A percentile compares a stretch with the other conserved stretches of the same genome.
phyloP scores from a whole-genome alignment of 2,888 invertebrate genomes.

The Eupithecia insigniata region DNA sequence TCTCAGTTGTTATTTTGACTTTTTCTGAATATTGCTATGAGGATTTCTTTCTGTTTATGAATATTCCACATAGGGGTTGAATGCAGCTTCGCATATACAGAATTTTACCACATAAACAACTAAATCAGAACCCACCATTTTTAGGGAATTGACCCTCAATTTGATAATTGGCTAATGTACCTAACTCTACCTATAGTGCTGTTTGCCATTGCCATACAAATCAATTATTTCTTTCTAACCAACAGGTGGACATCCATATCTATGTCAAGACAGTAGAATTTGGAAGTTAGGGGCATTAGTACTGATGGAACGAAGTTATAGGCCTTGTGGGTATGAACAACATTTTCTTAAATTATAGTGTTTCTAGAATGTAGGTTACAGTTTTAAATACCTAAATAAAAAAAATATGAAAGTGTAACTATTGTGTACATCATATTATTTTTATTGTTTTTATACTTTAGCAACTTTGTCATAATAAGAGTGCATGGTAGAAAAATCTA shows the following conservation, averaged over 20 bases:
- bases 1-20: neutral
- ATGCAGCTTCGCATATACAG: neutral
- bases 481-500: neutral
- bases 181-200: neutral
- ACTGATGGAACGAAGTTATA: conserved; percentile 36
- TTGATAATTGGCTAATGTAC: neutral
- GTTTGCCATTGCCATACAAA: neutral
- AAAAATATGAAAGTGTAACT: neutral
- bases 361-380: conserved; percentile 22
- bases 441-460: neutral
- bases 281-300: conserved; percentile 29
- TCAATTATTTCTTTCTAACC: conserved; percentile 31
- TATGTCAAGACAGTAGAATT: conserved; percentile 32
- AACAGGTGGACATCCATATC: conserved; percentile 37
- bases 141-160: neutral
- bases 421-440: too few relatives aligned
- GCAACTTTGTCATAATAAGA: neutral
- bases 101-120: neutral
- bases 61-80: neutral
- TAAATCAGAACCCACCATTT: neutral
- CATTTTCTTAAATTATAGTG: conserved; percentile 19
- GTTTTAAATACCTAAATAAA: neutral
- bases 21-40: neutral
- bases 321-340: conserved; percentile 36
- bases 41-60: neutral